phyloP scores from a whole-genome alignment of 2,888 invertebrate species.

The Gymnoscelis rufifasciata region DNA sequence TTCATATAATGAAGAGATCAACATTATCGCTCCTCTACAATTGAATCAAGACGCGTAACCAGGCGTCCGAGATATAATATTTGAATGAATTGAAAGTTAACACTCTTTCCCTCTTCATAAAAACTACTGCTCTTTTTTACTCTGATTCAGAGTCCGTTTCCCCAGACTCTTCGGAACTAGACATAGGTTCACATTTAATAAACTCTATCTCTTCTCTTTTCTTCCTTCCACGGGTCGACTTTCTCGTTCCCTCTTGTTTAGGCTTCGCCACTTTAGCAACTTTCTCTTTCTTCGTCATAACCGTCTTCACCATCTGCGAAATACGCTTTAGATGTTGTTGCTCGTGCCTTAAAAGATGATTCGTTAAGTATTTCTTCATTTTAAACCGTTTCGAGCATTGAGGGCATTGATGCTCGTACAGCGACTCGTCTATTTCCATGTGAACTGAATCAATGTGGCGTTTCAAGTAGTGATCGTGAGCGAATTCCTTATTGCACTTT shows the following conservation, averaged over 20 bases:
- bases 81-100: too few species aligned
- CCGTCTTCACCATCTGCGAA: conserved; percentile 69
- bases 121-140: background rate
- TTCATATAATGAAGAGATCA: too few species aligned
- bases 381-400: conserved; percentile 71
- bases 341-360: conserved; percentile 65
- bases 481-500: conserved; percentile 68
- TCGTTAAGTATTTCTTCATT: conserved; percentile 59
- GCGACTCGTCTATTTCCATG: conserved; percentile 57
- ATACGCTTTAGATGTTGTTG: conserved; percentile 67
- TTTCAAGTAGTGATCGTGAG: conserved; percentile 62
- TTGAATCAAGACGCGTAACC: too few species aligned
- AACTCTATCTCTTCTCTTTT: conserved; percentile 63
- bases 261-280: conserved; percentile 12
- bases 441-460: conserved; percentile 66
- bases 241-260: conserved; percentile 33
- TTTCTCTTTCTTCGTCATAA: conserved; percentile 52
- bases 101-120: too few species aligned
- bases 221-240: conserved; percentile 30
- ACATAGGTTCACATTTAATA: conserved; percentile 68
- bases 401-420: conserved; percentile 62
- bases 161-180: conserved; percentile 53
- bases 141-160: conserved; percentile 29
- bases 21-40: too few species aligned
- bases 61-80: too few species aligned